Percentiles rank a stretch among this genome's conserved stretches.
Conservation (phyloP, 92 coral and sea anemone genomes). For the Umimayanthus kanabou region DNA sequence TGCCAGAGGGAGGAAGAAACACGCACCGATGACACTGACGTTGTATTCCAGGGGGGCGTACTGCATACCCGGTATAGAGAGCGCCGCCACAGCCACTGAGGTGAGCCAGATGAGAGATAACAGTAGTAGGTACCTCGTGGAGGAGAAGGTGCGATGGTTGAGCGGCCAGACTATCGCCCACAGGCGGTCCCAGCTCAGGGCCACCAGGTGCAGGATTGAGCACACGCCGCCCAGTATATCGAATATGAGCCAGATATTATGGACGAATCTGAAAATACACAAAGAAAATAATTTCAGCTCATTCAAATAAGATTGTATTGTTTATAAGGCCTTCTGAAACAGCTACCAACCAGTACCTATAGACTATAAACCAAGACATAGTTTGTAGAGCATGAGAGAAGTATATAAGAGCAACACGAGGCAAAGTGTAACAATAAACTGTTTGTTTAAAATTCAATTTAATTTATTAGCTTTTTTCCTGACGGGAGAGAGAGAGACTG, state of each 20-base stretch:
- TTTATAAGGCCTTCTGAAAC: neutral
- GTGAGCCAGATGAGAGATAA: constrained; percentile 53
- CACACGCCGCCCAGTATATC: constrained; percentile 78
- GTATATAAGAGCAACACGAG: too few species aligned
- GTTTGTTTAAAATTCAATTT: too few species aligned
- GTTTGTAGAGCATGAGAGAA: too few species aligned
- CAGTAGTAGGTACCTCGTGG: constrained; percentile 44
- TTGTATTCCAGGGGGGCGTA: constrained; percentile 56
- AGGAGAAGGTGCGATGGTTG: constrained; percentile 62
- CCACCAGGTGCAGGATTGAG: constrained; percentile 72
- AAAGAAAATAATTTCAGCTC: neutral
- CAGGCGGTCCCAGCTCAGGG: constrained; percentile 81
- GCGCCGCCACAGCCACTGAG: constrained; percentile 53
- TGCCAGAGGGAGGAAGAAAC: constrained; percentile 60
- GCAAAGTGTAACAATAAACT: too few species aligned
- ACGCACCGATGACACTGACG: constrained; percentile 58
- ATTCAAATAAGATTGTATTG: neutral
- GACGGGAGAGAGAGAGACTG: too few species aligned
- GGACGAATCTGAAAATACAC: constrained; percentile 34
- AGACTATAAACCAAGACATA: too few species aligned
- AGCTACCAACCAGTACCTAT: too few species aligned
- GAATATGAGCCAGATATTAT: constrained; percentile 67
- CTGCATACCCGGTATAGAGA: constrained; percentile 57
- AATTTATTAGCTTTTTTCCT: too few species aligned
- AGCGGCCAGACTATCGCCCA: constrained; percentile 79